Evolutionary conservation across 2,888 invertebrate species (phyloP).

Genomic region (Cancer borealis): DNA sequence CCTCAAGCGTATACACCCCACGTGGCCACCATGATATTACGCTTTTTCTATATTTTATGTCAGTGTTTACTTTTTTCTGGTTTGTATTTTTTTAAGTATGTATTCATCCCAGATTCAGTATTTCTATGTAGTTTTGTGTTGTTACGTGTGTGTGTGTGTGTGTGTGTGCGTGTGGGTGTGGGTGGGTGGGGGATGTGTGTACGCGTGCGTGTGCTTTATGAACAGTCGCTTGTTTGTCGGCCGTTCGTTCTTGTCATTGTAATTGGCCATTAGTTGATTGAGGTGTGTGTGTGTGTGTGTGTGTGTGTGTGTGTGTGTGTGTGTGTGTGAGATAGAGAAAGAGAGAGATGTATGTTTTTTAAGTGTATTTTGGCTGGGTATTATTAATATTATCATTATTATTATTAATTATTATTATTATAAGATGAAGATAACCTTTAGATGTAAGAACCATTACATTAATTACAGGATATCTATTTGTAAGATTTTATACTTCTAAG

Average conservation of each 20-base stretch:
- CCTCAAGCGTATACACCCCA: neutral
- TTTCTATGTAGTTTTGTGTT: neutral
- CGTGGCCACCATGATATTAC: neutral
- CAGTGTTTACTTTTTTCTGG: neutral
- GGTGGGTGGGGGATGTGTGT: too few relatives aligned
- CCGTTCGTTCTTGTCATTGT: constrained; percentile 6
- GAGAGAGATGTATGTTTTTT: neutral
- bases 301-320: constrained; percentile 10
- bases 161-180: neutral
- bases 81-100: neutral
- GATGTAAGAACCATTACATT: neutral
- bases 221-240: neutral
- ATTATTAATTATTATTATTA: neutral
- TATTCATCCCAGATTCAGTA: too few relatives aligned
- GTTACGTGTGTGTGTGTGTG: neutral
- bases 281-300: constrained; percentile 2
- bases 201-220: constrained; percentile 4
- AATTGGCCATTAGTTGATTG: constrained; percentile 45
- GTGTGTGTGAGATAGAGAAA: neutral
- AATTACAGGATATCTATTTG: neutral
- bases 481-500: neutral
- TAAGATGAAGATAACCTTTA: neutral
- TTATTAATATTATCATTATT: neutral
- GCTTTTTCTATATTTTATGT: neutral
- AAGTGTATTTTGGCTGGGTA: neutral